Conservation (phyloP, 1,140 invertebrate species). For the Bombyx mori region ASM3026992v2 NC_085110.1:4023001-4023500, state of each 20-base stretch:
- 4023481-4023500: no score
- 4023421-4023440: no score
- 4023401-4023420: no score
- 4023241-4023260: background rate
- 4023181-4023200: background rate
- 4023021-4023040: conserved; percentile 13
- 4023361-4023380: no score
- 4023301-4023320: no score
- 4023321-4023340: no score
- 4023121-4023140: conserved; percentile 10
- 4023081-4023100: conserved; percentile 13
- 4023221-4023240: background rate
- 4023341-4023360: no score
- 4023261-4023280: no score
- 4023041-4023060: conserved; percentile 17
- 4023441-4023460: no score
- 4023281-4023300: no score
- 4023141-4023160: conserved; percentile 3
- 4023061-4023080: conserved; percentile 18
- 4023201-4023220: background rate
- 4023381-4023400: no score
- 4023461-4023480: no score
- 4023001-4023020: conserved; percentile 21
- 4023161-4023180: conserved; percentile 3
- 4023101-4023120: conserved; percentile 9